phyloP scores from a whole-genome alignment of 2,888 invertebrate species.

The Encarsia formosa region DNA sequence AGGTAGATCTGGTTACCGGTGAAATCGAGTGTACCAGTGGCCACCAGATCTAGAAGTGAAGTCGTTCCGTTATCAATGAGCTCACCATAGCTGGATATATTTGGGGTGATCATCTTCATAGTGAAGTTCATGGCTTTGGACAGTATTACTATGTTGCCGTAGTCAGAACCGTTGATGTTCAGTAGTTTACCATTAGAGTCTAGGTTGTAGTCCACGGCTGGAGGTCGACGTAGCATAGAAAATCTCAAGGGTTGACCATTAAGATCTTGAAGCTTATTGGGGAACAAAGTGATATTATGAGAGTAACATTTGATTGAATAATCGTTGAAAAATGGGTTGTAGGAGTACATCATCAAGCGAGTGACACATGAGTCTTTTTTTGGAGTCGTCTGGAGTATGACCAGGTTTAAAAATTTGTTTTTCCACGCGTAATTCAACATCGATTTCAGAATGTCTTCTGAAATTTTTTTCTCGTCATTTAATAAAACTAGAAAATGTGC shows the following conservation, averaged over 20 bases:
- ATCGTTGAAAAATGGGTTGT: constrained; percentile 11
- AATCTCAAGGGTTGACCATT: neutral
- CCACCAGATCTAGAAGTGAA: constrained; percentile 1
- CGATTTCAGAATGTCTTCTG: neutral
- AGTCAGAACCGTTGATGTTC: constrained; percentile 11
- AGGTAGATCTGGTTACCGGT: constrained; percentile 9
- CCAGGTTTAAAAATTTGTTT: constrained; percentile 13
- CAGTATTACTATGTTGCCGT: neutral
- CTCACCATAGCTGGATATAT: constrained; percentile 1
- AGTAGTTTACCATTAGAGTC: neutral
- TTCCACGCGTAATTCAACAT: constrained; percentile 8
- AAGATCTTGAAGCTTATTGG: constrained; percentile 15
- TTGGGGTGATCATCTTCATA: neutral
- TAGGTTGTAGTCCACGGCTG: neutral
- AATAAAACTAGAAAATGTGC: constrained; percentile 3
- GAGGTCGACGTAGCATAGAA: constrained; percentile 3
- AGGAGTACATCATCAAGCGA: neutral
- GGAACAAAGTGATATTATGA: neutral
- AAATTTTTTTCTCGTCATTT: neutral
- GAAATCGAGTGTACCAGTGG: neutral
- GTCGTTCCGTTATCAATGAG: neutral
- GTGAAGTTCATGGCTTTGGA: constrained; percentile 10
- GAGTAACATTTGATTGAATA: neutral
- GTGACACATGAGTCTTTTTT: neutral
- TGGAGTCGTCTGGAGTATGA: neutral